Evolutionary conservation across 1,140 invertebrate species (phyloP).

Genomic region (Drosophila malerkotliana): DNA sequence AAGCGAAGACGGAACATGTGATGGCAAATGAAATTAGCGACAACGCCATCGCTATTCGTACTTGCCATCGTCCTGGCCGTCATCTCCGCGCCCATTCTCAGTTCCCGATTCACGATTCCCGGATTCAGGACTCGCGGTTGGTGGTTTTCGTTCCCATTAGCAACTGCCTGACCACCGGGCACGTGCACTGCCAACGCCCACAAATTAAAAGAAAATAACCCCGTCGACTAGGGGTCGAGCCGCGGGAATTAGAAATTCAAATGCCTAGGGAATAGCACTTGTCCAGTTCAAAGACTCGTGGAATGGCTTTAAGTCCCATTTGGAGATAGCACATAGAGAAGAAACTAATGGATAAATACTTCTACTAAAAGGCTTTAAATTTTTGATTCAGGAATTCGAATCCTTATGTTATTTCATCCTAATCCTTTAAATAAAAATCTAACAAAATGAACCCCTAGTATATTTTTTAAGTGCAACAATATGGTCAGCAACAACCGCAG

Average conservation of each 20-base stretch:
- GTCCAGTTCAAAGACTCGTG: neutral
- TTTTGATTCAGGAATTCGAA: too few species aligned
- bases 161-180: conserved; percentile 41
- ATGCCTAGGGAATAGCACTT: conserved; percentile 19
- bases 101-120: neutral
- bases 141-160: neutral
- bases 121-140: neutral
- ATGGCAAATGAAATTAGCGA: conserved; percentile 75
- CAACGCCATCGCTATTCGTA: conserved; percentile 36
- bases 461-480: neutral
- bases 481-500: conserved; percentile 26
- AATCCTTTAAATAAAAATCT: neutral
- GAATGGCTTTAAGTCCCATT: too few species aligned
- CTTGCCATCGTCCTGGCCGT: neutral
- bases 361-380: neutral
- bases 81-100: neutral
- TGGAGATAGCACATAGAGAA: too few species aligned
- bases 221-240: conserved; percentile 19
- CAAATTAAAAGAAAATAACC: conserved; percentile 61
- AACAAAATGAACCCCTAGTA: neutral
- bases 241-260: conserved; percentile 55
- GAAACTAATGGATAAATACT: neutral
- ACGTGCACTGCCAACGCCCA: conserved; percentile 47
- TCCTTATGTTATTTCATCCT: too few species aligned
- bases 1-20: conserved; percentile 64